A percentile compares a stretch with the other conserved stretches of the same genome.
phyloP scores from a whole-genome alignment of 2,888 invertebrate genomes.

The Amiota mariae region DNA sequence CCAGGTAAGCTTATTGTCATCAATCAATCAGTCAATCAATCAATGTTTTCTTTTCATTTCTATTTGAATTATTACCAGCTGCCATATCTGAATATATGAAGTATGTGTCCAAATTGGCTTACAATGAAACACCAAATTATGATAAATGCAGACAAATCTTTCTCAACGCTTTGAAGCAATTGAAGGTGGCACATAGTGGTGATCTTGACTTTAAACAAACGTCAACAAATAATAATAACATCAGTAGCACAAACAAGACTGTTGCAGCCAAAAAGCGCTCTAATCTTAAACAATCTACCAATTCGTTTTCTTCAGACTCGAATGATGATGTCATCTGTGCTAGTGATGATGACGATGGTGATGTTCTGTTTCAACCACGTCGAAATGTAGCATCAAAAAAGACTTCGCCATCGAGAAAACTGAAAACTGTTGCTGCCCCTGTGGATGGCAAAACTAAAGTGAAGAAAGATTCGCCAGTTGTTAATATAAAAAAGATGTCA shows the following conservation, averaged over 20 bases:
- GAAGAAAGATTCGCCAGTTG: slow-evolving; percentile 32
- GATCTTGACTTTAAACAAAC: slow-evolving; percentile 75
- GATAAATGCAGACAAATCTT: slow-evolving; percentile 81
- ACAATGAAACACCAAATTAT: slow-evolving; percentile 84
- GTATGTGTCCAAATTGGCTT: slow-evolving; percentile 80
- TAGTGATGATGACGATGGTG: slow-evolving; percentile 61
- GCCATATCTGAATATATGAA: slow-evolving; percentile 77
- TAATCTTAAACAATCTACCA: background rate
- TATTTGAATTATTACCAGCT: slow-evolving; percentile 75
- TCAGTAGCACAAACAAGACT: slow-evolving; percentile 42
- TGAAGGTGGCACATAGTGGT: slow-evolving; percentile 76
- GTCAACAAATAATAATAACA: slow-evolving; percentile 40
- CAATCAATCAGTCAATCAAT: background rate
- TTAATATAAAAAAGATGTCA: background rate
- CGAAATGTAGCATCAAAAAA: slow-evolving; percentile 27
- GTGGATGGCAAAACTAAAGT: slow-evolving; percentile 27
- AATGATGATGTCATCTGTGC: slow-evolving; percentile 46
- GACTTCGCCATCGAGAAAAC: slow-evolving; percentile 30
- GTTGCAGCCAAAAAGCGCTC: background rate
- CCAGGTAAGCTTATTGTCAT: slow-evolving; percentile 69
- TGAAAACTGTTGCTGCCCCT: slow-evolving; percentile 11
- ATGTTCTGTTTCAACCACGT: slow-evolving; percentile 40
- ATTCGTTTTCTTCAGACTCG: no score
- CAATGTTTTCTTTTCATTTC: background rate
- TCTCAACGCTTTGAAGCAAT: slow-evolving; percentile 78